These are phyloP conservation scores for Drosophila nr. perissopoda DNA, from an alignment of 2,888 invertebrate species.

Conservation along the genomic window DNA sequence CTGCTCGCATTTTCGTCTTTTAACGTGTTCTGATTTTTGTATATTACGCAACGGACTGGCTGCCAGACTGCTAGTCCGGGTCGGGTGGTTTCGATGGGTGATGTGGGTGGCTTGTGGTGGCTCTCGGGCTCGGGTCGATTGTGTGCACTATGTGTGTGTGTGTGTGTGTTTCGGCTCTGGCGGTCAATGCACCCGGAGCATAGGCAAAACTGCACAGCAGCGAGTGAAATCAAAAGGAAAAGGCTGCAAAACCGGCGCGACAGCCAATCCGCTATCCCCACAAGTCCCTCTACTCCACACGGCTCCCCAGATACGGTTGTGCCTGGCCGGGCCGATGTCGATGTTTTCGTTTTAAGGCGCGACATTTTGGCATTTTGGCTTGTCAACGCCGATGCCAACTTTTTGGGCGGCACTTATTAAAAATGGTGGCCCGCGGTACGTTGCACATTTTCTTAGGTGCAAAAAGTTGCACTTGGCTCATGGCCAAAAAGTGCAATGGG, in stretches of 20 bases:
- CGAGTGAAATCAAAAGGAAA: slow-evolving; percentile 58
- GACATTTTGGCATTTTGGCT: slow-evolving; percentile 67
- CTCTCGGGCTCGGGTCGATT: not conserved
- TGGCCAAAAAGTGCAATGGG: slow-evolving; percentile 45
- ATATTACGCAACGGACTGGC: slow-evolving; percentile 45
- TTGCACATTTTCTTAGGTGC: slow-evolving; percentile 73
- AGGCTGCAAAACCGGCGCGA: slow-evolving; percentile 36
- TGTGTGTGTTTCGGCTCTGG: slow-evolving; percentile 6
- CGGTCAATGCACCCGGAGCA: slow-evolving; percentile 59
- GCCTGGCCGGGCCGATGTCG: slow-evolving; percentile 30
- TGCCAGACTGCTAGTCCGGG: not conserved
- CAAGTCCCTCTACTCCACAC: not conserved
- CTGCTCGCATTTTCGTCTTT: slow-evolving; percentile 39
- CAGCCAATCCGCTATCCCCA: not conserved
- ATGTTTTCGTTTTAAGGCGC: slow-evolving; percentile 75
- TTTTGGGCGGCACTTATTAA: slow-evolving; percentile 58
- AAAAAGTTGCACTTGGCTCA: slow-evolving; percentile 74
- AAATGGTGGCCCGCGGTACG: slow-evolving; percentile 50
- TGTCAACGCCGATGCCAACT: slow-evolving; percentile 63
- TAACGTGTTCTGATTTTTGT: slow-evolving; percentile 43
- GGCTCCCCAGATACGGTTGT: slow-evolving; percentile 31
- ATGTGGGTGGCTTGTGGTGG: not conserved
- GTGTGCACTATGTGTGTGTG: not conserved
- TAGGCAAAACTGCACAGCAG: slow-evolving; percentile 50
- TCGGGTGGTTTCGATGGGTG: not conserved